Evolutionary conservation across 2,888 invertebrate species (phyloP).

Genomic region (Amphipyra berbera): DNA sequence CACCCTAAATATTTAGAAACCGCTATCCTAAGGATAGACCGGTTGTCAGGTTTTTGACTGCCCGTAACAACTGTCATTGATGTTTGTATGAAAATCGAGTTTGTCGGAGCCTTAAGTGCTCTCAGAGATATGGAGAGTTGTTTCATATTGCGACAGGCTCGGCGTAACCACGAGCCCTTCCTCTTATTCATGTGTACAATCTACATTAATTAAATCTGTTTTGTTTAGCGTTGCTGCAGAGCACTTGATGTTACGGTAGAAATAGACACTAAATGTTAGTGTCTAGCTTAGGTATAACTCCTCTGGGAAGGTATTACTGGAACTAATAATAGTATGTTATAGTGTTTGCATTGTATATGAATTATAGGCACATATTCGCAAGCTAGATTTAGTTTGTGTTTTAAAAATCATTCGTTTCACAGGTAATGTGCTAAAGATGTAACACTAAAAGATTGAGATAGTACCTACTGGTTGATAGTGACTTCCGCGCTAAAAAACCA

Average conservation of each 20-base stretch:
- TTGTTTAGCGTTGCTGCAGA: conserved; percentile 78
- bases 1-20: too few species aligned
- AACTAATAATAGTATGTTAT: conserved; percentile 30
- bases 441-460: not conserved
- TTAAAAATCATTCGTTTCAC: not conserved
- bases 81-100: too few species aligned
- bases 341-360: not conserved
- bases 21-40: too few species aligned
- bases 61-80: too few species aligned
- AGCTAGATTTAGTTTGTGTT: conserved; percentile 5
- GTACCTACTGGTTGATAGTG: not conserved
- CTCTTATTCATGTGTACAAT: not conserved
- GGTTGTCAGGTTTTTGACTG: too few species aligned
- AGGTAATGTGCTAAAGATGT: conserved; percentile 6
- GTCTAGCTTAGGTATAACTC: conserved; percentile 54
- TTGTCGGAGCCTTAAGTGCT: too few species aligned
- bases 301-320: conserved; percentile 60
- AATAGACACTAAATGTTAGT: conserved; percentile 69
- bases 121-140: too few species aligned
- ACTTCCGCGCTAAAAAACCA: not conserved
- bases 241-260: conserved; percentile 71
- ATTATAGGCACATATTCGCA: not conserved
- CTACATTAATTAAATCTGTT: conserved; percentile 43
- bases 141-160: too few species aligned
- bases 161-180: too few species aligned